phyloP scores from a whole-genome alignment of 1,140 invertebrate genomes.

The Druon quercuslanigerum region DNA sequence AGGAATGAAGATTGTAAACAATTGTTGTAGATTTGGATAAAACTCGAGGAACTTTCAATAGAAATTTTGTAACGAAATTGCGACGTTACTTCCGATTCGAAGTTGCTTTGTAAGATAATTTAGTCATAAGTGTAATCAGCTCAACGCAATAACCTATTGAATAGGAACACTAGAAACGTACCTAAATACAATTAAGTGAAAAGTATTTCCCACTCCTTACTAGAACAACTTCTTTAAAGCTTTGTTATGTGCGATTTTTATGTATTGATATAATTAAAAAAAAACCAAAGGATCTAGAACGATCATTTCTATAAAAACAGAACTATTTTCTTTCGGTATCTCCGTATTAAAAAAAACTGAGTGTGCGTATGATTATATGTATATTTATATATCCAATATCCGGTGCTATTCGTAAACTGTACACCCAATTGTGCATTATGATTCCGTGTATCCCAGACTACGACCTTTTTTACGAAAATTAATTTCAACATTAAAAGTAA shows the following conservation, averaged over 20 bases:
- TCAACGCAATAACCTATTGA: background rate
- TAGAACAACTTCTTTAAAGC: background rate
- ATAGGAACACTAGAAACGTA: background rate
- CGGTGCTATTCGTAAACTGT: background rate
- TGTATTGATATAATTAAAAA: no score
- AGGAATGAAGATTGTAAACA: no score
- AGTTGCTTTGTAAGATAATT: slow-evolving; percentile 17
- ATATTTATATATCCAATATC: background rate
- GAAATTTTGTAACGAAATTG: background rate
- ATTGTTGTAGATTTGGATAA: no score
- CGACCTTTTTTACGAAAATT: background rate
- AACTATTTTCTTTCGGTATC: no score
- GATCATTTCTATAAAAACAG: no score
- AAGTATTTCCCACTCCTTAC: slow-evolving; percentile 8
- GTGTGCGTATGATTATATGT: no score
- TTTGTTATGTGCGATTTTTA: background rate
- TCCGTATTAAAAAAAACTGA: background rate
- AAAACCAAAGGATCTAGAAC: no score
- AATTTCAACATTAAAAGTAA: background rate
- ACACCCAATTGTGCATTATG: background rate
- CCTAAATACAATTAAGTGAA: slow-evolving; percentile 15
- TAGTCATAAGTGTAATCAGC: slow-evolving; percentile 28
- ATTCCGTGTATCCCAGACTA: slow-evolving; percentile 11
- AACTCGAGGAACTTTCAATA: no score
- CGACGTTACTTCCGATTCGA: background rate